phyloP scores from a whole-genome alignment of 1,140 invertebrate genomes.

The Zaprionus camerounensis region DNA sequence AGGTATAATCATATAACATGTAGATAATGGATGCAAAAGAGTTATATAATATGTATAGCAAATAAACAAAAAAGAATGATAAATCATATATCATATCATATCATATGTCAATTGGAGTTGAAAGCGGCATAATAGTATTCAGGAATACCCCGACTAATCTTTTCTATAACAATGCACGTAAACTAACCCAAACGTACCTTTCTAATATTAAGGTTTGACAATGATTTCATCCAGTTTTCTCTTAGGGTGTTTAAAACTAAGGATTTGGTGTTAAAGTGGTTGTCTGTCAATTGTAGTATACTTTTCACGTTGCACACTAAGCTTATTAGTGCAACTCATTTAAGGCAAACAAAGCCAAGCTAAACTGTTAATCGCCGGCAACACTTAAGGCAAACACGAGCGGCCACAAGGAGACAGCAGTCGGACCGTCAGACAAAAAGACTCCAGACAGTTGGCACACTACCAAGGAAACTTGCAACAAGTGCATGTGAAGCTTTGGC shows the following conservation, averaged over 20 bases:
- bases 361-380: slow-evolving; percentile 71
- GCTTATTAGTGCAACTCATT: slow-evolving; percentile 69
- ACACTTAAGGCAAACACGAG: slow-evolving; percentile 71
- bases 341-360: slow-evolving; percentile 68
- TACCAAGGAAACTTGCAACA: slow-evolving; percentile 27
- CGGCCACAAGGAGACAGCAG: slow-evolving; percentile 20
- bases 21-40: neutral
- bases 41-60: neutral
- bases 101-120: no score
- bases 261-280: slow-evolving; percentile 44
- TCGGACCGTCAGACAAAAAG: slow-evolving; percentile 16
- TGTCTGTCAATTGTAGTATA: slow-evolving; percentile 57
- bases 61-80: neutral
- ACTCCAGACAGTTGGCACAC: neutral
- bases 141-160: no score
- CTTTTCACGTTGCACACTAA: slow-evolving; percentile 35
- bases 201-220: no score
- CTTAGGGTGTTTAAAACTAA: neutral
- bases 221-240: neutral
- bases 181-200: no score
- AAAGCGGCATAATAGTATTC: no score
- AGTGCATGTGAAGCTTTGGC: slow-evolving; percentile 40
- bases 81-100: no score
- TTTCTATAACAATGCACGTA: no score
- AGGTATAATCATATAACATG: neutral